Conservation (phyloP, 2,797 vertebrate genomes). For the Mycteria americana region DNA sequence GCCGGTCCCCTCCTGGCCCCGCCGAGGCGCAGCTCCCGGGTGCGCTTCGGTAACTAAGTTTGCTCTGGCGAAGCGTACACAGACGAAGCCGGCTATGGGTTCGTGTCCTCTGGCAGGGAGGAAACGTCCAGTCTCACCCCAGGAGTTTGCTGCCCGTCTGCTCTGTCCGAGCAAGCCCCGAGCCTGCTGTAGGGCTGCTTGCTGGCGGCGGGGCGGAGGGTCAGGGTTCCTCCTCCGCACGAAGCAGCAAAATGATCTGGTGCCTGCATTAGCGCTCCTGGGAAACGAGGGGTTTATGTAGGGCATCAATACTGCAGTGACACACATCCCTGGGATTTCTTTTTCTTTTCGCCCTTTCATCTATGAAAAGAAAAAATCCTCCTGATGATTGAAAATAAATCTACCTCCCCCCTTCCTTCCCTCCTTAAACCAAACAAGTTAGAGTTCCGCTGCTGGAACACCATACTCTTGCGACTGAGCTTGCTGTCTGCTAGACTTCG, state of each 20-base stretch:
- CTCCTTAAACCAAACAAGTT: not conserved
- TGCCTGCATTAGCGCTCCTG: not conserved
- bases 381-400: not conserved
- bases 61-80: accelerated
- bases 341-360: not conserved
- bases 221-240: not conserved
- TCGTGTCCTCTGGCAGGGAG: not conserved
- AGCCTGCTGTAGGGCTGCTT: not conserved
- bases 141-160: not conserved
- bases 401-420: not conserved
- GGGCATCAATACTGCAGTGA: not conserved
- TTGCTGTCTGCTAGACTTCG: not conserved
- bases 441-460: not conserved
- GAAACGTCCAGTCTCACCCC: not conserved
- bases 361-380: not conserved
- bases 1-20: too few species aligned
- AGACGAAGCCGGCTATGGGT: accelerated
- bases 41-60: accelerated
- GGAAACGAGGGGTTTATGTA: not conserved
- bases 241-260: not conserved
- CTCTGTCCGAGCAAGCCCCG: not conserved
- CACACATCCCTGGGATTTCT: not conserved
- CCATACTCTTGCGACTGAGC: not conserved
- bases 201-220: accelerated
- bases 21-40: accelerated